phyloP scores from a whole-genome alignment of 1,140 invertebrate genomes.

The Tigriopus japonicus region DNA sequence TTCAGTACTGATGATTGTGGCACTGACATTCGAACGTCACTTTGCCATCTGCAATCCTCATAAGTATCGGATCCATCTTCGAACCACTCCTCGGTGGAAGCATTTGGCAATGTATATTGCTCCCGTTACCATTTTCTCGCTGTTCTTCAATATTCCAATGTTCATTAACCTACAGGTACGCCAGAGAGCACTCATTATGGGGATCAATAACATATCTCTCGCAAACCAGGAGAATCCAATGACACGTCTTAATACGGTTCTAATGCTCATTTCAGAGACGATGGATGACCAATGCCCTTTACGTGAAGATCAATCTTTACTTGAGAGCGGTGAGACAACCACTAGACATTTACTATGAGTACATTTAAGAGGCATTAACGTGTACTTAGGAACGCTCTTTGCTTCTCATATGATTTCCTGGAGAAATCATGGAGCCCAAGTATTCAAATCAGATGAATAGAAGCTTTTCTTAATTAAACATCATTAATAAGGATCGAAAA shows the following conservation, averaged over 20 bases:
- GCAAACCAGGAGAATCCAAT: too few species aligned
- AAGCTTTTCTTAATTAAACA: too few species aligned
- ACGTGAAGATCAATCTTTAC: neutral
- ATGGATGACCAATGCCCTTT: neutral
- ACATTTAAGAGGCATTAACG: neutral
- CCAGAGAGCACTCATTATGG: too few species aligned
- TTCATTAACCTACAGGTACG: neutral
- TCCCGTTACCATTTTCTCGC: neutral
- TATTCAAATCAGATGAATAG: too few species aligned
- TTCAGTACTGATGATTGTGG: neutral
- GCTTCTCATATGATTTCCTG: too few species aligned
- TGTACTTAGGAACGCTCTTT: too few species aligned
- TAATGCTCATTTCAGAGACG: too few species aligned
- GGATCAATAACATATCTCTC: too few species aligned
- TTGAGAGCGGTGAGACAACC: neutral
- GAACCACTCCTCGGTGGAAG: neutral
- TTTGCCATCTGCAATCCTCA: neutral
- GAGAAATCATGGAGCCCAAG: too few species aligned
- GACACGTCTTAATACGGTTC: too few species aligned
- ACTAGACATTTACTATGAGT: neutral
- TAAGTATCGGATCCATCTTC: neutral
- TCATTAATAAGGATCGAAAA: too few species aligned
- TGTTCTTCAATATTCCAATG: neutral
- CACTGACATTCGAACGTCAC: neutral
- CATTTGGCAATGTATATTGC: neutral